Conservation (phyloP, 2,888 invertebrate species). For the Xylophagus ater region DNA sequence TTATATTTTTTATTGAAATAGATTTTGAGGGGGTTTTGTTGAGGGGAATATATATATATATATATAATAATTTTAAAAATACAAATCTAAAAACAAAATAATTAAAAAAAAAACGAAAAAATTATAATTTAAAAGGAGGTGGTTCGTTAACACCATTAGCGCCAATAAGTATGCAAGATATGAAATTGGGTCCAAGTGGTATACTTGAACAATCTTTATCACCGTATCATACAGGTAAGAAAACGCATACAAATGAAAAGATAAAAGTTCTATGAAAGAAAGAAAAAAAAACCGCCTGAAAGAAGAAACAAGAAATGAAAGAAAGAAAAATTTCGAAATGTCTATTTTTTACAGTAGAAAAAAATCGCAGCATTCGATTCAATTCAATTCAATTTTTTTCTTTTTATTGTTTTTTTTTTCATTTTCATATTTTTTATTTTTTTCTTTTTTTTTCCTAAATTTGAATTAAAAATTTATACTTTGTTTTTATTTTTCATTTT, state of each 20-base stretch:
- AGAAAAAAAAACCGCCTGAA: no score
- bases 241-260: no score
- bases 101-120: conserved; percentile 4
- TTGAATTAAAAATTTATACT: conserved; percentile 3
- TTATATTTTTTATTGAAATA: not conserved
- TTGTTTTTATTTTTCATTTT: no score
- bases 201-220: conserved; percentile 55
- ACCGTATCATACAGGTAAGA: conserved; percentile 59
- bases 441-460: not conserved
- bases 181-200: conserved; percentile 51
- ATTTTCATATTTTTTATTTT: not conserved
- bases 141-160: conserved; percentile 59
- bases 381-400: not conserved
- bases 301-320: no score
- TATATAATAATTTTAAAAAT: not conserved
- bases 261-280: no score
- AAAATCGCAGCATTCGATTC: no score
- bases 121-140: conserved; percentile 38
- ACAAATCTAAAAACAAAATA: conserved; percentile 7
- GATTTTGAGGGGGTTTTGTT: not conserved
- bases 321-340: no score
- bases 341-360: no score
- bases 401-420: not conserved
- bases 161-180: conserved; percentile 64
- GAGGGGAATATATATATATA: not conserved